These are phyloP conservation scores for Orthosia cruda DNA, from an alignment of 2,888 invertebrate genomes.

Conservation along the genomic window DNA sequence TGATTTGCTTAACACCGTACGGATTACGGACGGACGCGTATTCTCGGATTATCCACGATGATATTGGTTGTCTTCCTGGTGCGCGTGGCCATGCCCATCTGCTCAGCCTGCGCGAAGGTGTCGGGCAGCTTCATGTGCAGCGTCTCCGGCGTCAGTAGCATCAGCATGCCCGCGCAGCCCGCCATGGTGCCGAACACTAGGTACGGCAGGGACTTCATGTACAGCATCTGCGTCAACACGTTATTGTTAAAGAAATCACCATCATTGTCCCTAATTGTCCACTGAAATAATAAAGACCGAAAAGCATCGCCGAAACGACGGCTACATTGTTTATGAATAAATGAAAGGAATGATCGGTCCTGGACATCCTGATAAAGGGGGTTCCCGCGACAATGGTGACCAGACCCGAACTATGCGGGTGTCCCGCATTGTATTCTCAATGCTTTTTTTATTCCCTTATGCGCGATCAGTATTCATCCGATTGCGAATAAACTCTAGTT, in stretches of 20 bases:
- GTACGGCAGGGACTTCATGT: constrained; percentile 51
- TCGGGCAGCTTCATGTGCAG: constrained; percentile 55
- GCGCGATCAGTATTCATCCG: too few species aligned
- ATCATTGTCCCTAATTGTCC: background rate
- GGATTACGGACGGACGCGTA: too few species aligned
- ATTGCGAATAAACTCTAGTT: background rate
- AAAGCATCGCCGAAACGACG: background rate
- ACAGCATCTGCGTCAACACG: constrained; percentile 39
- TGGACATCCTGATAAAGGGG: background rate
- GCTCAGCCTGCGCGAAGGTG: constrained; percentile 58
- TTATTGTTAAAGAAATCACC: background rate
- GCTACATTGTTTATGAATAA: too few species aligned
- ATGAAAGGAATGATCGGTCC: too few species aligned
- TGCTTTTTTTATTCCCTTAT: too few species aligned
- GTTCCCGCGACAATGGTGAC: background rate
- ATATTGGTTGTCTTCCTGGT: constrained; percentile 6
- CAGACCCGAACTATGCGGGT: background rate
- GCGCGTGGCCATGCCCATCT: constrained; percentile 33
- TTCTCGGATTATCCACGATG: background rate
- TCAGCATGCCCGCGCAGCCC: constrained; percentile 49
- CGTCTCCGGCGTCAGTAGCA: constrained; percentile 66
- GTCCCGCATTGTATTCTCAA: background rate
- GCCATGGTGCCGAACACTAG: constrained; percentile 55
- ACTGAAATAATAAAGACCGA: background rate
- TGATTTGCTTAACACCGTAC: too few species aligned